phyloP scores from a whole-genome alignment of 2,797 vertebrate species.

The Sebastes vulpes region DNA sequence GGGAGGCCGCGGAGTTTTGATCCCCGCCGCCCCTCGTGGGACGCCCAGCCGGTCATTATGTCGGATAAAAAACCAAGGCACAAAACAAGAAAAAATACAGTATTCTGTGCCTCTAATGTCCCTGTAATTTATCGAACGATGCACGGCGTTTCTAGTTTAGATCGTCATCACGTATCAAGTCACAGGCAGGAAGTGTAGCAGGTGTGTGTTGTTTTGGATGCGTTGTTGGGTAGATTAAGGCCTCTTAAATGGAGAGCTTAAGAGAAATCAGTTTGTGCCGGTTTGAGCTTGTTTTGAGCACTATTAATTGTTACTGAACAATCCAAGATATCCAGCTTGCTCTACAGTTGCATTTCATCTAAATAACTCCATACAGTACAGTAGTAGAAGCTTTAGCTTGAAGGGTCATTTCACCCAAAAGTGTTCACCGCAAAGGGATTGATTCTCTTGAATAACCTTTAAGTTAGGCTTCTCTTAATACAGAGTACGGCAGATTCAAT shows the following conservation, averaged over 20 bases:
- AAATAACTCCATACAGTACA: not conserved
- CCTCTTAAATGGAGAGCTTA: not conserved
- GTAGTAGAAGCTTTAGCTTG: not conserved
- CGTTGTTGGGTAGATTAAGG: not conserved
- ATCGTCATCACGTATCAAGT: slow-evolving; percentile 21
- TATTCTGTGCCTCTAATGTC: slow-evolving; percentile 23
- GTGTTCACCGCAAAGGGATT: not conserved
- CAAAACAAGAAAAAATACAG: slow-evolving; percentile 35
- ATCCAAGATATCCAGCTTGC: not conserved
- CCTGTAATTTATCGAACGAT: slow-evolving; percentile 35
- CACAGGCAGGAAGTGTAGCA: slow-evolving; percentile 7
- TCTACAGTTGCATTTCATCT: not conserved
- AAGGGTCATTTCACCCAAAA: too few relatives aligned
- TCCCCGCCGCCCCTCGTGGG: slow-evolving; percentile 49
- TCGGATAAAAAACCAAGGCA: slow-evolving; percentile 25
- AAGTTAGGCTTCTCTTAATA: not conserved
- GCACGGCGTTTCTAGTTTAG: slow-evolving; percentile 1
- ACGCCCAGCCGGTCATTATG: slow-evolving; percentile 53
- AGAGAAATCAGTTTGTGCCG: not conserved
- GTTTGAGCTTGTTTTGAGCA: not conserved
- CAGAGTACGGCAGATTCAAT: not conserved
- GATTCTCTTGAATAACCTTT: too few relatives aligned
- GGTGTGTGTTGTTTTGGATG: not conserved
- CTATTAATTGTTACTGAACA: not conserved
- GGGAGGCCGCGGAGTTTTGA: slow-evolving; percentile 72